Evolutionary conservation across 2,797 vertebrate genomes (phyloP), one percentile per base, ranked within the genome.

Genomic region (Manis javanica): DNA sequence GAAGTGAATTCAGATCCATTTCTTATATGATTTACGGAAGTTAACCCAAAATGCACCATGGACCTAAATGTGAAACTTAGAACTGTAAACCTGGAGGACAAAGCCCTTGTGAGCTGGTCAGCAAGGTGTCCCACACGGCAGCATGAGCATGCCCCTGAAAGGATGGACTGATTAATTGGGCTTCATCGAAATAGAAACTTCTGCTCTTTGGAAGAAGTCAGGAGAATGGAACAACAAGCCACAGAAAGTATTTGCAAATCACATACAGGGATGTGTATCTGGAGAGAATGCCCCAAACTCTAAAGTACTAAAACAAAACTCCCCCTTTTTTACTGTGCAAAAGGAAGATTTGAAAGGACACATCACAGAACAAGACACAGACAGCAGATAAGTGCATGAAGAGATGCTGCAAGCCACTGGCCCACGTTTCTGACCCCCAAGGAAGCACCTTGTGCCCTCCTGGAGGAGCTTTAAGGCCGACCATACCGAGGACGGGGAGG

Each of bases 81-180:
- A 14, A 5, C 61, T 14, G 61, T 63, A 63, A 63, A 63, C 61
- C 46, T 46, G 46, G 46, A 46, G 46, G 46, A 46, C 46, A 46
- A 46, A 46, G 46, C 46, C 61, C 29, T 31, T 31, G 61, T 16
- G 61, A 63, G 61, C 29, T 46, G 46, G 46, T 46, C 46, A 46
- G 46, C 46, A 46, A 46, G 46, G 46, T 46, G 46, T 46, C 46
- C 11, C 2, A 46, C 46, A 46, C 9, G 46, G 46, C 46, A 2
- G 11, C 46, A 46, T 11, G 46, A 46, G 46, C 46, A 46, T 11
- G 46, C 46, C 46, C 46, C 11, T 46, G 6, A 31, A 39, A 23
- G 24, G 31, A 3, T 3, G 1, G 2, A 4, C 11, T 37, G 15
- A 69, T 12, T 2, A 24, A 10, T 4, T 1, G 1, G 15, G 16